Percentiles rank a stretch among this genome's conserved stretches.
Conservation (phyloP, 2,113 vertebrate species). For the Catharus minimus region DNA sequence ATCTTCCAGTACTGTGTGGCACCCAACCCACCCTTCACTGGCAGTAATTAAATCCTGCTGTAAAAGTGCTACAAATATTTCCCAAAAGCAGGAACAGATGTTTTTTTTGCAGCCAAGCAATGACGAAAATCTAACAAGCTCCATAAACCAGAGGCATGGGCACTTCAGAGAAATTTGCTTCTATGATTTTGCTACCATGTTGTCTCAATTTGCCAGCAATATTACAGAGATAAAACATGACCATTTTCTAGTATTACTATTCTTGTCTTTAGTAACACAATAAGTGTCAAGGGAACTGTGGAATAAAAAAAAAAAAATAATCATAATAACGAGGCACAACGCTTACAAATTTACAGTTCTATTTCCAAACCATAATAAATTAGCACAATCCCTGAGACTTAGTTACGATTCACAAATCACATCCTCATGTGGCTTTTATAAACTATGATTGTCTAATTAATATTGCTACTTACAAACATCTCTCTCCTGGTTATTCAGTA, state of each 20-base stretch:
- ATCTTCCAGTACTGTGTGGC: conserved; percentile 73
- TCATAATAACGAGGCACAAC: conserved; percentile 1
- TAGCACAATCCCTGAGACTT: conserved; percentile 35
- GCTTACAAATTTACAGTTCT: conserved; percentile 42
- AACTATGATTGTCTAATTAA: conserved; percentile 69
- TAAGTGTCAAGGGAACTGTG: not conserved
- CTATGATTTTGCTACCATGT: not conserved
- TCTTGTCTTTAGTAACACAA: not conserved
- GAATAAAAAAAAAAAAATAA: not conserved
- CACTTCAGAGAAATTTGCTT: conserved; percentile 49
- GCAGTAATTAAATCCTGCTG: conserved; percentile 80
- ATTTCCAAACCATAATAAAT: conserved; percentile 47
- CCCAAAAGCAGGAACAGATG: conserved; percentile 78
- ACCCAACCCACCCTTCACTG: conserved; percentile 73
- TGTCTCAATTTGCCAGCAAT: conserved; percentile 32
- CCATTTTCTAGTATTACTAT: not conserved
- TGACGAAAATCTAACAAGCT: conserved; percentile 64
- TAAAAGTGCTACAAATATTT: conserved; percentile 77
- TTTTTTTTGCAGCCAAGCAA: conserved; percentile 66
- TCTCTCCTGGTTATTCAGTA: conserved; percentile 32
- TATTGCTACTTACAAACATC: conserved; percentile 57
- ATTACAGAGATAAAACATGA: conserved; percentile 36
- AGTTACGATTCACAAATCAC: conserved; percentile 64
- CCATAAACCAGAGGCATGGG: conserved; percentile 50
- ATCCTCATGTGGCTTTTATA: conserved; percentile 48